phyloP scores from a whole-genome alignment of 2,888 invertebrate species.

The Acrobasis consociella region DNA sequence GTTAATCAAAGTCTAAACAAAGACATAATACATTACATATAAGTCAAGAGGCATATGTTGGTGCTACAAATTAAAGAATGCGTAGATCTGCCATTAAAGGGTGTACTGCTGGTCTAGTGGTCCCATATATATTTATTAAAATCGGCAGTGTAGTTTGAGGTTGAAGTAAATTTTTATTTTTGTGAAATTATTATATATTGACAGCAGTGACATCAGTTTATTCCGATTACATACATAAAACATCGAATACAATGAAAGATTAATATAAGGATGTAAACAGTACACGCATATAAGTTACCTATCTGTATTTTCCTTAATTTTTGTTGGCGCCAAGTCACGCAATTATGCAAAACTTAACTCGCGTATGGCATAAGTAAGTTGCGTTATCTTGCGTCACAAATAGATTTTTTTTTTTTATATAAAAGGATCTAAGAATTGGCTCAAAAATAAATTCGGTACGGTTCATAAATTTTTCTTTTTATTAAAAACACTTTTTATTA shows the following conservation, averaged over 20 bases:
- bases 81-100: too few relatives aligned
- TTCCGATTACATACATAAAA: too few relatives aligned
- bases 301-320: neutral
- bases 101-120: too few relatives aligned
- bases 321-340: slow-evolving; percentile 2
- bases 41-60: neutral
- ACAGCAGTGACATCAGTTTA: neutral
- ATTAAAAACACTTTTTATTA: too few relatives aligned
- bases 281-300: neutral
- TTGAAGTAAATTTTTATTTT: too few relatives aligned
- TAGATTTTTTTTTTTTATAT: neutral
- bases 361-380: slow-evolving; percentile 21
- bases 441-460: too few relatives aligned
- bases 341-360: slow-evolving; percentile 42
- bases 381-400: slow-evolving; percentile 37
- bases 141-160: too few relatives aligned
- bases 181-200: too few relatives aligned
- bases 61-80: neutral
- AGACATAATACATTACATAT: slow-evolving; percentile 15
- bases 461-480: too few relatives aligned
- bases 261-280: neutral
- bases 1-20: slow-evolving; percentile 23
- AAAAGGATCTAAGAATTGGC: neutral
- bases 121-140: too few relatives aligned
- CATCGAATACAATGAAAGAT: too few relatives aligned